These are phyloP conservation scores for Tapirus indicus DNA, from an alignment of 2,797 vertebrate genomes.

Conservation along the genomic window DNA sequence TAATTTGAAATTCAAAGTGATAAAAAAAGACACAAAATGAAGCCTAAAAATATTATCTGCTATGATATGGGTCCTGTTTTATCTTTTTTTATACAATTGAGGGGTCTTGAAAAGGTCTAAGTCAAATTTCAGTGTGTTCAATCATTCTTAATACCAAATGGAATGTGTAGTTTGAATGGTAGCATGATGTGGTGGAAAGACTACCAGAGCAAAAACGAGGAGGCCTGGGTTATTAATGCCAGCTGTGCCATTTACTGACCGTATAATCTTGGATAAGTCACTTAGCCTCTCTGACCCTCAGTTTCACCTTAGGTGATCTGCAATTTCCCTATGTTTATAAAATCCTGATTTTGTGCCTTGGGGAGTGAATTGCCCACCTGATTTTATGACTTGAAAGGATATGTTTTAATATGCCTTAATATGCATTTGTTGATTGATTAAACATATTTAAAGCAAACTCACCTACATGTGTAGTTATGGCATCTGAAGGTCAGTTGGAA, in stretches of 20 bases:
- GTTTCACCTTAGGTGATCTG: not conserved
- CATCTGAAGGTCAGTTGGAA: constrained; percentile 13
- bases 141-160: not conserved
- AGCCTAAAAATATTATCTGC: constrained; percentile 27
- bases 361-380: constrained; percentile 4
- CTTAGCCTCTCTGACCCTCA: not conserved
- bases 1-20: constrained; percentile 49
- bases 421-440: constrained; percentile 25
- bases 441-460: constrained; percentile 32
- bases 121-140: not conserved
- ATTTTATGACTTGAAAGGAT: constrained; percentile 47
- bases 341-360: constrained; percentile 50
- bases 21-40: not conserved
- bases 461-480: not conserved
- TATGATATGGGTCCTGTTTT: not conserved
- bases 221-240: not conserved
- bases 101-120: not conserved
- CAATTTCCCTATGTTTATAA: constrained; percentile 54
- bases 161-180: not conserved
- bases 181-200: not conserved
- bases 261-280: not conserved
- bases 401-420: constrained; percentile 38
- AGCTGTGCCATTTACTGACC: not conserved
- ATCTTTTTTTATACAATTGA: not conserved
- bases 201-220: not conserved